phyloP scores from a whole-genome alignment of 2,888 invertebrate genomes.

The Xylota segnis region DNA sequence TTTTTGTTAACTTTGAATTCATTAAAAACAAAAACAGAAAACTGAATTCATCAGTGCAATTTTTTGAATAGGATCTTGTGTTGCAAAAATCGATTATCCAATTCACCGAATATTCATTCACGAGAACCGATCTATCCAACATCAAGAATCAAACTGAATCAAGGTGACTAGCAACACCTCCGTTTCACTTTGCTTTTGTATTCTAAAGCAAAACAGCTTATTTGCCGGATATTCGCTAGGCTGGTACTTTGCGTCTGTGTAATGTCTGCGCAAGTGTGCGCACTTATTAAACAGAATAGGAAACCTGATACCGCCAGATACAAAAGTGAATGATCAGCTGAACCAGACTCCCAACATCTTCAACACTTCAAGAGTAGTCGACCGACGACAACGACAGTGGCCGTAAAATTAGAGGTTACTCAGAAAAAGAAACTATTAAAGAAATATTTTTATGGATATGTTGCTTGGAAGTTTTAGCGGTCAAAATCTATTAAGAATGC shows the following conservation, averaged over 20 bases:
- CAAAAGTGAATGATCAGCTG: conserved; percentile 57
- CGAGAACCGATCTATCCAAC: conserved; percentile 84
- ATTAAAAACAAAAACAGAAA: conserved; percentile 17
- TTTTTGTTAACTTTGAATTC: conserved; percentile 33
- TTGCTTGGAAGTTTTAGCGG: conserved; percentile 56
- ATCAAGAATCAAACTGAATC: conserved; percentile 84
- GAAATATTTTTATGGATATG: conserved; percentile 22
- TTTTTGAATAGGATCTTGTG: conserved; percentile 63
- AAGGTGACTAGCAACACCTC: conserved; percentile 76
- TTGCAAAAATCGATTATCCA: conserved; percentile 71
- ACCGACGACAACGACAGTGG: conserved; percentile 19
- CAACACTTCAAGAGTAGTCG: conserved; percentile 34
- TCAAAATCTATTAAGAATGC: conserved; percentile 48
- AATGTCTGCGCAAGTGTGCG: conserved; percentile 46
- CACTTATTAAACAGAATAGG: conserved; percentile 46
- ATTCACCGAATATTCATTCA: conserved; percentile 49
- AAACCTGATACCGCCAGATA: conserved; percentile 59
- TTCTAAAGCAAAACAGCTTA: conserved; percentile 64
- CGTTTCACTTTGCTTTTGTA: conserved; percentile 70
- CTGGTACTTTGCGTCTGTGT: conserved; percentile 51
- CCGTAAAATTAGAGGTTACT: conserved; percentile 42
- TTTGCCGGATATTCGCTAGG: conserved; percentile 72
- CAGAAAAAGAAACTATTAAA: conserved; percentile 14
- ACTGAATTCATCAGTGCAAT: conserved; percentile 24
- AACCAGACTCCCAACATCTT: conserved; percentile 59